These are phyloP conservation scores for Syndactyla subalaris DNA, from an alignment of 2,797 vertebrate genomes.

Conservation along the genomic window DNA sequence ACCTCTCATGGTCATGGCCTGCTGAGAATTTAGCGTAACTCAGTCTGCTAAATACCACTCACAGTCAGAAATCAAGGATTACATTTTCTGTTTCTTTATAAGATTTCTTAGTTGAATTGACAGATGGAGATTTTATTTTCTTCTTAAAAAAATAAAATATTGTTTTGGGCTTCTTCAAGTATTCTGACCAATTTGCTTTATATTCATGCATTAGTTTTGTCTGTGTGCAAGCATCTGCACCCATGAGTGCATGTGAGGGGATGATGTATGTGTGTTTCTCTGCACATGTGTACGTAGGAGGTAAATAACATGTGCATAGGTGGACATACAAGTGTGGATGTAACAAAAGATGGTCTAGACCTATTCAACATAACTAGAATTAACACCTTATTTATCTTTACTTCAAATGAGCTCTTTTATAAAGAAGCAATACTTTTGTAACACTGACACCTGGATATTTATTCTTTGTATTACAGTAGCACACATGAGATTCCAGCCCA, in stretches of 20 bases:
- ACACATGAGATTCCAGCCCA: background rate
- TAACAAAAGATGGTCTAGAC: background rate
- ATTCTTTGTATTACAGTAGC: background rate
- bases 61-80: conserved; percentile 7
- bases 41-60: conserved; percentile 10
- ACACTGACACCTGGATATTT: background rate
- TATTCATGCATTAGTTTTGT: background rate
- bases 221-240: background rate
- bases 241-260: no score
- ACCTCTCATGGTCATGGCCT: background rate
- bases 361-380: background rate
- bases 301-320: background rate
- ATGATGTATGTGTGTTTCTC: background rate
- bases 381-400: background rate
- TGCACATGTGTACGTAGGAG: background rate
- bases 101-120: background rate
- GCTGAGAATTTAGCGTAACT: conserved; percentile 17
- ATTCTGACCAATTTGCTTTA: background rate
- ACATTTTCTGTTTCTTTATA: background rate
- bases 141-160: background rate
- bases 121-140: background rate
- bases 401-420: background rate
- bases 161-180: background rate
- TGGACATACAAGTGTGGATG: background rate
- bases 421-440: background rate